Base-by-base conservation (phyloP, 2,797 vertebrate species). In the Bucorvus abyssinicus region DNA sequence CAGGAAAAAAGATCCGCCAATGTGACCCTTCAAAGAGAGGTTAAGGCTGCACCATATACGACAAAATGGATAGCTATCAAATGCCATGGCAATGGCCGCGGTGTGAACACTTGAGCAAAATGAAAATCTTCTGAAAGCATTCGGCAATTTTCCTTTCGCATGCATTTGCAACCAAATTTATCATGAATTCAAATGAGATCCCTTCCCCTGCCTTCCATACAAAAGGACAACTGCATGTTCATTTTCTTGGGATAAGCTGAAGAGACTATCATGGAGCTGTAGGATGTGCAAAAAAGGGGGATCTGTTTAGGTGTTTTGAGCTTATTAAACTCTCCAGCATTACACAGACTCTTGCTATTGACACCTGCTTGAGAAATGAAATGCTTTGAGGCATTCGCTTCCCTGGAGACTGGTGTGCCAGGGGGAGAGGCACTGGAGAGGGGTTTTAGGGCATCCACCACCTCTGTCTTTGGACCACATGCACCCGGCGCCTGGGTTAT, bases 41-140 rank as follows among this genome's bases (percentile, higher is more conserved):
- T 89, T 90, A 94, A 84, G 88, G 64, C 87, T 52, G 12, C 67
- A 75, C 42, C 0, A 0, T 16, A 67, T 52, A 49, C 38, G 84
- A 71, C 30, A 69, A 82, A 94, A 91, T 53, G 91, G 74, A 87
- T 77, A 50, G 84, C 86, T 82, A 89, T 95, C 93, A 95, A 93
- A 94, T 81, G 90, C 77, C 91, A 67, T 78, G 78, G 92, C 5
- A 10, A 89, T 95, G 71, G 84, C 90, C 21, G 32, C 32, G 53
- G 87, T 67, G 64, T 44, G 84, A 97, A 94, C 93, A 84, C 88
- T 94, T 65, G 88, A 89, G 45, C 60, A 82, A 94, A 92, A 96
- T 94, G 74, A 92, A 94, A 93, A 87, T 90, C 85, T 84, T 89
- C 77, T 89, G 89, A 92, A 96, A 95, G 95, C 94, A 94, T 90